These are phyloP conservation scores for Dromius quadrimaculatus DNA, from an alignment of 2,888 invertebrate species.

Conservation along the genomic window DNA sequence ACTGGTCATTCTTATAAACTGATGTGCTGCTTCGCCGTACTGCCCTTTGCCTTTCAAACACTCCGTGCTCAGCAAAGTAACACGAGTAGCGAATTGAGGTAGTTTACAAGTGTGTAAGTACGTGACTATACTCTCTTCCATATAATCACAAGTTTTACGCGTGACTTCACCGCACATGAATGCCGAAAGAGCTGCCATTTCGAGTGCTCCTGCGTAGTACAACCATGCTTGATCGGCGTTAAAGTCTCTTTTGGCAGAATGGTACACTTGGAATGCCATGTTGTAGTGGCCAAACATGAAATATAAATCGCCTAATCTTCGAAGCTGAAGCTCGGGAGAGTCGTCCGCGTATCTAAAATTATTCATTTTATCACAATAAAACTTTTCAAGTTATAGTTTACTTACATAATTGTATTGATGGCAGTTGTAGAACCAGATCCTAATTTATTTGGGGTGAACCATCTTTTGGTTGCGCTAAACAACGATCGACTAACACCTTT, in stretches of 20 bases:
- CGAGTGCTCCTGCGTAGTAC: conserved; percentile 95
- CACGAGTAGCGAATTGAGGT: conserved; percentile 92
- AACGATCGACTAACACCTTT: conserved; percentile 94
- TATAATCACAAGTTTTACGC: conserved; percentile 86
- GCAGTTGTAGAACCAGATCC: conserved; percentile 76
- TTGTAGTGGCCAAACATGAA: conserved; percentile 96
- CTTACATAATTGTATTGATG: conserved; percentile 87
- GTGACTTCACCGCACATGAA: conserved; percentile 88
- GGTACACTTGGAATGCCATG: conserved; percentile 93
- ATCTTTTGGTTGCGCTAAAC: conserved; percentile 93
- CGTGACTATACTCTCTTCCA: conserved; percentile 94
- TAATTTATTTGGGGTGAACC: conserved; percentile 93
- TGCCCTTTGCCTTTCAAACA: conserved; percentile 83
- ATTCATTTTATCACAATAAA: conserved; percentile 25
- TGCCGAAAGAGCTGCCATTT: conserved; percentile 94
- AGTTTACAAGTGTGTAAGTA: conserved; percentile 93
- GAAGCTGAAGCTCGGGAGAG: conserved; percentile 91
- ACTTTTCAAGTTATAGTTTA: conserved; percentile 56
- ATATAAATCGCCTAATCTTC: conserved; percentile 94
- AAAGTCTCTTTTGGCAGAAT: conserved; percentile 97
- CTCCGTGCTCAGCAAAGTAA: conserved; percentile 89
- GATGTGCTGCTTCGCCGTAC: conserved; percentile 94
- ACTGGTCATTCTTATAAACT: conserved; percentile 94
- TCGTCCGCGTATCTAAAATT: conserved; percentile 79
- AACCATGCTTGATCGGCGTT: conserved; percentile 97